Evolutionary conservation across 2,888 invertebrate genomes (phyloP).

Genomic region (Slavum lentiscoides): DNA sequence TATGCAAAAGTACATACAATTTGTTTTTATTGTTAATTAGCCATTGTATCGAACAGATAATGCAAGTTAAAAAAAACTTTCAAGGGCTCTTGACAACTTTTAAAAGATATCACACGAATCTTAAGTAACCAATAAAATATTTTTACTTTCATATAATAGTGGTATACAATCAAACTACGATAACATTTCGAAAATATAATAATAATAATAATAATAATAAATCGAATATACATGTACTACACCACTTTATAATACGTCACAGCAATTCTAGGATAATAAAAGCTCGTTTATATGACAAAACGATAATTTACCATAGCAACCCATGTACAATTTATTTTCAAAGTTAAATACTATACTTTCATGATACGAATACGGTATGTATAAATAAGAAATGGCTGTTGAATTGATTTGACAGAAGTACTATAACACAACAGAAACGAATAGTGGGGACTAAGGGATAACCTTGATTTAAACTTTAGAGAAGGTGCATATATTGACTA

Average conservation of each 20-base stretch:
- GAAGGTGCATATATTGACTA: conserved; percentile 31
- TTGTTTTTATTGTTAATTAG: neutral
- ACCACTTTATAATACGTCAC: neutral
- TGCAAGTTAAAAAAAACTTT: conserved; percentile 5
- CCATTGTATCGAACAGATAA: conserved; percentile 6
- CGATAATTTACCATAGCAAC: conserved; percentile 36
- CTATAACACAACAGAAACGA: conserved; percentile 25
- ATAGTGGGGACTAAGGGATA: conserved; percentile 10
- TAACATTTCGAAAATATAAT: neutral
- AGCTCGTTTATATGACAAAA: neutral
- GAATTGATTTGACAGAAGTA: conserved; percentile 40
- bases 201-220: neutral
- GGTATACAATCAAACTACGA: neutral
- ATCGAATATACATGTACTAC: neutral
- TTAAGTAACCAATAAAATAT: conserved; percentile 10
- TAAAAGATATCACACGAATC: conserved; percentile 1
- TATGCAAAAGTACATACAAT: neutral
- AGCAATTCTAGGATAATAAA: neutral
- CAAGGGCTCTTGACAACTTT: conserved; percentile 24
- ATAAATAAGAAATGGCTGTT: neutral
- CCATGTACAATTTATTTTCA: conserved; percentile 11
- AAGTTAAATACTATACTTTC: conserved; percentile 7
- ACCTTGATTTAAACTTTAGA: conserved; percentile 45
- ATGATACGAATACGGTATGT: neutral
- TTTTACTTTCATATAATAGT: neutral